Base-by-base conservation (phyloP, 2,888 invertebrate genomes). In the Protonemura montana region DNA sequence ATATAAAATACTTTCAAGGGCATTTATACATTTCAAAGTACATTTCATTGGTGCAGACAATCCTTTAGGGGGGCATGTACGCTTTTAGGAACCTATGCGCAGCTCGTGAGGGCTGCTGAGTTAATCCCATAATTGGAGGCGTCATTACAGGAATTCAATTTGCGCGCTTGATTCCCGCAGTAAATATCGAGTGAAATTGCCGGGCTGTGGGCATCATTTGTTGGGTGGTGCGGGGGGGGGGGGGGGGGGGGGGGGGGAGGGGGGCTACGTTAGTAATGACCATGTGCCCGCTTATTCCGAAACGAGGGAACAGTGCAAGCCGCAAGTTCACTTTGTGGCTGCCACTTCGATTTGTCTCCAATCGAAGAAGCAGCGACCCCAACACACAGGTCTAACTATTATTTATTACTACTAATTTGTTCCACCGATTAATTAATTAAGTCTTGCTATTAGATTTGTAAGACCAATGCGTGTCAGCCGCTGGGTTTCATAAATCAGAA, bases 71-170 rank as follows among this genome's bases (percentile, higher is more conserved):
- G 5, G 3, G 35, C 35, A 35, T 35, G 3, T 6, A 35, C 35
- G 78, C 27, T 78, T 78, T n/a, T 16, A 26, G 26, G 27, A 28
- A 28, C 78, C 78, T 78, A 26, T 77, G 78, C 28, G 78, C 5
- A 27, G 26, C 78, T 28, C 78, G 28, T n/a, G 41, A 82, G 41
- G 86, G 84, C 28, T 82, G 35, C 35, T n/a, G 85, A 42, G 80
- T 30, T 86, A 85, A 86, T 86, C 86, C 86, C 81, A 29, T 86
- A 86, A 86, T 86, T 85, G 86, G 86, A 86, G 86, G 85, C 82
- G 85, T 82, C 85, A 85, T 86, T 86, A 86, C 82, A 76, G 86
- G 80, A 82, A 86, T 85, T 86, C 86, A 86, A 85, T 86, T 86
- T 85, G 85, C 85, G 29, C 41, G 84, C 59, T 21, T 21, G 59